Percentiles rank a stretch among this genome's conserved stretches.
phyloP scores from a whole-genome alignment of 2,797 vertebrate genomes.

The Poeciliopsis turneri region DNA sequence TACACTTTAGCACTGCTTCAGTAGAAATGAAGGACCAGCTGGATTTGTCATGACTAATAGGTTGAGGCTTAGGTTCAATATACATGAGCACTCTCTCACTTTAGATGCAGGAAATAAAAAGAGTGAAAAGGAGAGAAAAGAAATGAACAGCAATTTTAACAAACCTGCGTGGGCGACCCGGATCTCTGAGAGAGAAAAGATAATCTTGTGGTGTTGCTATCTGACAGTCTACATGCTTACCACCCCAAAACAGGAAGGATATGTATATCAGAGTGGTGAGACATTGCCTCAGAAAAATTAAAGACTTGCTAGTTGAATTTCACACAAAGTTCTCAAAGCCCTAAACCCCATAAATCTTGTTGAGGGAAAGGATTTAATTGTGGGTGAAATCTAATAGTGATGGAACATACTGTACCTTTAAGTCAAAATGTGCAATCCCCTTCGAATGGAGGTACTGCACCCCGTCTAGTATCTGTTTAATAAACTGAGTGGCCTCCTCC shows the following conservation, averaged over 20 bases:
- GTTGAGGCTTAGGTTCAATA: slow-evolving; percentile 5
- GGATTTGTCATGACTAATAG: neutral
- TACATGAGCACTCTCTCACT: slow-evolving; percentile 5
- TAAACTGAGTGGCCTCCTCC: slow-evolving; percentile 96
- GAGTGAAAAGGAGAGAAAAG: slow-evolving; percentile 4
- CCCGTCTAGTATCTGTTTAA: slow-evolving; percentile 95
- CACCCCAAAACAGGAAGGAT: slow-evolving; percentile 65
- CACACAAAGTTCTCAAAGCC: neutral
- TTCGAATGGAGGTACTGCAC: slow-evolving; percentile 93
- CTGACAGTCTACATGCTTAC: slow-evolving; percentile 49
- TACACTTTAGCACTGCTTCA: neutral
- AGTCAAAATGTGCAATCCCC: slow-evolving; percentile 94
- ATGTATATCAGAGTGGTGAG: slow-evolving; percentile 34
- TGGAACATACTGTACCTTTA: slow-evolving; percentile 85
- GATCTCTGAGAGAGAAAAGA: slow-evolving; percentile 49
- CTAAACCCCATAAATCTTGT: neutral
- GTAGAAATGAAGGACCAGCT: neutral
- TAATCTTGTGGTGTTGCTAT: slow-evolving; percentile 63
- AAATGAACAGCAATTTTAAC: slow-evolving; percentile 32
- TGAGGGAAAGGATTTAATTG: slow-evolving; percentile 4
- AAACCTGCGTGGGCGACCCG: slow-evolving; percentile 28
- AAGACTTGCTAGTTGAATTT: slow-evolving; percentile 38
- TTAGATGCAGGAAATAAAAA: slow-evolving; percentile 13
- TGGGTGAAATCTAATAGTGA: neutral
- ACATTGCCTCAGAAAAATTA: slow-evolving; percentile 10